phyloP scores from a whole-genome alignment of 2,888 invertebrate species.

The Lottia scabra region DNA sequence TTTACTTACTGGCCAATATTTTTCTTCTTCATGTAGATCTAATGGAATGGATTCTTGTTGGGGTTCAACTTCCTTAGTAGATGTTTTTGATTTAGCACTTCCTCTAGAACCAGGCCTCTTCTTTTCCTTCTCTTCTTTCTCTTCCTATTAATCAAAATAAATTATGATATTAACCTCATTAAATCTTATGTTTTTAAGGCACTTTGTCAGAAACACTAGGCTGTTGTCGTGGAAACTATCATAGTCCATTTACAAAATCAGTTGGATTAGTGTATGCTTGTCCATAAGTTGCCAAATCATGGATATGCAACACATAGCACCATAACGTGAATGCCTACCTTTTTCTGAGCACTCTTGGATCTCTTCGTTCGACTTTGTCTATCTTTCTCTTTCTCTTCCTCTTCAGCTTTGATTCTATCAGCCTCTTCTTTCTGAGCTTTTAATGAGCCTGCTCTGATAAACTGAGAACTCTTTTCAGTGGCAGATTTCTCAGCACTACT shows the following conservation, averaged over 20 bases:
- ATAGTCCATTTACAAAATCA: no score
- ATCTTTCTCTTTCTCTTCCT: conserved; percentile 65
- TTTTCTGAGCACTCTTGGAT: conserved; percentile 53
- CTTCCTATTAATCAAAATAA: conserved; percentile 29
- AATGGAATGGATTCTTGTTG: conserved; percentile 5
- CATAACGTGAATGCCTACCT: conserved; percentile 34
- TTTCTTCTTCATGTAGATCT: conserved; percentile 39
- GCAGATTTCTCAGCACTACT: conserved; percentile 51
- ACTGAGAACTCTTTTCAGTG: conserved; percentile 44
- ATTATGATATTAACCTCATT: no score
- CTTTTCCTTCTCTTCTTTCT: conserved; percentile 45
- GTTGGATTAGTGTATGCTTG: no score
- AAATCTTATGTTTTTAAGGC: no score
- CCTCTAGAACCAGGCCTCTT: conserved; percentile 54
- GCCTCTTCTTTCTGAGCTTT: conserved; percentile 65
- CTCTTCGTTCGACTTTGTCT: conserved; percentile 52
- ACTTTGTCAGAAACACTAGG: no score
- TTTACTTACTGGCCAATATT: conserved; percentile 58
- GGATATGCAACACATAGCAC: no score
- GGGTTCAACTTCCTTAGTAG: conserved; percentile 37
- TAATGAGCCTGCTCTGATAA: conserved; percentile 60
- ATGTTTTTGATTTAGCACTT: conserved; percentile 56
- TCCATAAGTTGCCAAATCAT: no score
- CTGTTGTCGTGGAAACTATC: no score
- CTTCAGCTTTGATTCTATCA: conserved; percentile 57